A percentile compares a stretch with the other conserved stretches of the same genome.
phyloP scores from a whole-genome alignment of 2,113 vertebrate species.

The Lagenorhynchus albirostris region DNA sequence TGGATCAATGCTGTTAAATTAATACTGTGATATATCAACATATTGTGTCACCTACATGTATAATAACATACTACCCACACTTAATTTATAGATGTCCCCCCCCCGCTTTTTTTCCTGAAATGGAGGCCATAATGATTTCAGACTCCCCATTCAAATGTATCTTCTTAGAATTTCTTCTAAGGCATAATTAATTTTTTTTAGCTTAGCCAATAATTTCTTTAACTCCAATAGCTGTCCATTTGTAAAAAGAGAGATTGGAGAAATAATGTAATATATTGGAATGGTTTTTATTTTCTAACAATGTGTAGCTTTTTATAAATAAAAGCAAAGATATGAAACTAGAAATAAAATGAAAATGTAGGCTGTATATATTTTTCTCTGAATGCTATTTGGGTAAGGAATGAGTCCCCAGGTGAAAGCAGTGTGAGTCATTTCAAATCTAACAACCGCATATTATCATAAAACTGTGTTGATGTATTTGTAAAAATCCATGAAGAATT shows the following conservation, averaged over 20 bases:
- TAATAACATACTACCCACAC: background rate
- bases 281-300: slow-evolving; percentile 63
- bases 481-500: slow-evolving; percentile 64
- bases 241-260: slow-evolving; percentile 22
- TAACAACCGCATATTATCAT: slow-evolving; percentile 65
- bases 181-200: slow-evolving; percentile 31
- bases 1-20: slow-evolving; percentile 32
- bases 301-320: slow-evolving; percentile 58
- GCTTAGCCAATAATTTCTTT: slow-evolving; percentile 45
- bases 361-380: slow-evolving; percentile 60
- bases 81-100: slow-evolving; percentile 32
- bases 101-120: background rate
- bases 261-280: slow-evolving; percentile 52
- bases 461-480: slow-evolving; percentile 68
- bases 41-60: background rate
- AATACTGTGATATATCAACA: background rate
- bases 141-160: background rate
- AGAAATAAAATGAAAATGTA: slow-evolving; percentile 65
- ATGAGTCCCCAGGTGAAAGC: slow-evolving; percentile 67
- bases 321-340: slow-evolving; percentile 60
- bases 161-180: slow-evolving; percentile 47
- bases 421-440: slow-evolving; percentile 64
- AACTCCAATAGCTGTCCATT: slow-evolving; percentile 30
- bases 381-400: slow-evolving; percentile 64
- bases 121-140: background rate